phyloP scores from a whole-genome alignment of 1,140 invertebrate species.

The Myzus persicae region DNA sequence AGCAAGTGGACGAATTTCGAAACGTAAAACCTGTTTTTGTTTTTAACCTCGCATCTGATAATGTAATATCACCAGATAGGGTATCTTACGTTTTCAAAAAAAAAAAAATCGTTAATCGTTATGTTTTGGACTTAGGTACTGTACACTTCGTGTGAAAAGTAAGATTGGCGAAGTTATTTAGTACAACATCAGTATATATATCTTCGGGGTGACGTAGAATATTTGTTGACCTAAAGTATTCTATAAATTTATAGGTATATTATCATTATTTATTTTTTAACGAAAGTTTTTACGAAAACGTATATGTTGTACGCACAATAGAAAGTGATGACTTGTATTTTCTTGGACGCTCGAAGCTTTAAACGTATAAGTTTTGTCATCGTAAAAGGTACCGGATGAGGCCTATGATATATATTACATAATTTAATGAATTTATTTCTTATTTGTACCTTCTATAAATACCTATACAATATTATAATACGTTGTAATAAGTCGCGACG shows the following conservation, averaged over 20 bases:
- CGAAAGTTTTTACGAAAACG: not conserved
- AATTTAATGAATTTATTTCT: constrained; percentile 9
- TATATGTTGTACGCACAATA: not conserved
- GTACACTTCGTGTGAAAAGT: not conserved
- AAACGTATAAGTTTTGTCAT: not conserved
- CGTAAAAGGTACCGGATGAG: not conserved
- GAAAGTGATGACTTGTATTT: not conserved
- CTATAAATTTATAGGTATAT: not conserved
- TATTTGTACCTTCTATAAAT: not conserved
- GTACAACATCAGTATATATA: not conserved
- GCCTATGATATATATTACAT: not conserved
- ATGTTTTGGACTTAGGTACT: not conserved
- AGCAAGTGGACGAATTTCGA: not conserved
- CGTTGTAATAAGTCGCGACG: not conserved
- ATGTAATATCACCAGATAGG: no score
- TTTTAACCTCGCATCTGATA: not conserved
- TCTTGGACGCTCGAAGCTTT: not conserved
- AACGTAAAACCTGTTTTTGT: not conserved
- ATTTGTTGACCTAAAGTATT: not conserved
- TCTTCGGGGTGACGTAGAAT: not conserved
- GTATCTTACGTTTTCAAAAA: not conserved
- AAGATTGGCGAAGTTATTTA: not conserved
- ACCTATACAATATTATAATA: not conserved
- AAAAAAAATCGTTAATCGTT: not conserved
- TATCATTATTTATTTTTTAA: not conserved